Evolutionary conservation across 1,140 invertebrate genomes (phyloP), one percentile per base, ranked within the genome.

Genomic region (Cotesia typhae): DNA sequence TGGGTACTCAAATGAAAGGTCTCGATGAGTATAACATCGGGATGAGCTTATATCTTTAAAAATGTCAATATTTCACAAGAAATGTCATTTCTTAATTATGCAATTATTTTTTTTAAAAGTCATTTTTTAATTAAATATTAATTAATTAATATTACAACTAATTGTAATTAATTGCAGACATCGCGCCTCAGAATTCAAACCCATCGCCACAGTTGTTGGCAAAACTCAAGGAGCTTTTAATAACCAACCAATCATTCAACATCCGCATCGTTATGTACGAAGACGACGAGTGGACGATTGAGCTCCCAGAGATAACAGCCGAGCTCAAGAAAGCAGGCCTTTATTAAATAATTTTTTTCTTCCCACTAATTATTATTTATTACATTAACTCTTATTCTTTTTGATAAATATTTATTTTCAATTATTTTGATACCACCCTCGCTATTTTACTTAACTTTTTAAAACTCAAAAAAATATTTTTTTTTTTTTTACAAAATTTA

Each of bases 251-350:
- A 1, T 1, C 9, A 0, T 9, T 78, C 0, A 67, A 57, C 35
- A 63, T 83, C 5, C 82, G 82, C 70, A 82, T 86, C 0, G 41
- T 28, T 7, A 36, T 71, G 2, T 55, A 73, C 10, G 7, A 57
- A 0, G 38, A 55, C 14, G 57, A 63, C 0, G 36, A 47, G 1
- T 82, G 78, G 14, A 52, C 69, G 7, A 64, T 85, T 9, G 80
- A 85, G 20, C 37, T 85, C 0, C 78, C 78, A 4, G 57, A 70
- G 4, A 17, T 85, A 12, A 75, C 64, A 6, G 10, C 61, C 0
- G 57, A 41, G 20, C 70, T 84, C 63, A 20, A 77, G 0, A 38
- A 76, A 73, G 76, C 80, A 60, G 72, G 75, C 57, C 68, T 83
- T 83, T 28, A 28, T 28, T 28, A 2, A 28, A 28, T 28, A 28